A percentile compares a stretch with the other conserved stretches of the same genome.
phyloP scores from a whole-genome alignment of 1,140 invertebrate species.

The Tribolium castaneum region DNA sequence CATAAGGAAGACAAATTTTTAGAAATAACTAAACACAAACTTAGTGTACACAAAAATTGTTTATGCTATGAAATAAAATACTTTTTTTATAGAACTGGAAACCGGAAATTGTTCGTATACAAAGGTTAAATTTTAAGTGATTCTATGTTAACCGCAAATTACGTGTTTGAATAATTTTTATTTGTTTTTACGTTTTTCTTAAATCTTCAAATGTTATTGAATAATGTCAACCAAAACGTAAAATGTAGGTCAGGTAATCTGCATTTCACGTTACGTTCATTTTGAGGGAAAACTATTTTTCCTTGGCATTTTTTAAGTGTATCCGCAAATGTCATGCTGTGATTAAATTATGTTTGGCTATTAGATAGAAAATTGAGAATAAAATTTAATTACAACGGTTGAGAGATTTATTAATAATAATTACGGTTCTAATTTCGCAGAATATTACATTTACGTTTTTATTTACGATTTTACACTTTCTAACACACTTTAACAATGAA shows the following conservation, averaged over 20 bases:
- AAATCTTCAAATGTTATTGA: background rate
- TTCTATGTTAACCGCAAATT: too few relatives aligned
- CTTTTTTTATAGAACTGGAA: too few relatives aligned
- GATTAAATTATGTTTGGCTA: background rate
- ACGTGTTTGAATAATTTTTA: too few relatives aligned
- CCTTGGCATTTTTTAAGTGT: conserved; percentile 3
- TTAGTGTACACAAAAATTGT: too few relatives aligned
- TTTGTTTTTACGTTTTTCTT: too few relatives aligned
- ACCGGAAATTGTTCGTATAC: too few relatives aligned
- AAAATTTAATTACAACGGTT: too few relatives aligned
- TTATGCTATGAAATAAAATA: too few relatives aligned
- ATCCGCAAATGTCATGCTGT: background rate
- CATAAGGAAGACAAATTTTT: background rate
- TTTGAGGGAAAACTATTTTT: background rate
- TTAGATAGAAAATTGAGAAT: background rate
- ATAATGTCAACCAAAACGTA: background rate
- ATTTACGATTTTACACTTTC: conserved; percentile 14
- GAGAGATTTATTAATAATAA: too few relatives aligned
- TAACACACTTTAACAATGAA: background rate
- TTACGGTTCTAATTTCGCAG: background rate
- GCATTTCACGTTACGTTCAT: background rate
- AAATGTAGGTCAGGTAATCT: background rate
- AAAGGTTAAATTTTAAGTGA: too few relatives aligned
- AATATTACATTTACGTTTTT: background rate
- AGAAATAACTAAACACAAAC: background rate